Evolutionary conservation across 2,797 vertebrate genomes (phyloP), one percentile per base, ranked within the genome.

Genomic region (Danio kyathit): DNA sequence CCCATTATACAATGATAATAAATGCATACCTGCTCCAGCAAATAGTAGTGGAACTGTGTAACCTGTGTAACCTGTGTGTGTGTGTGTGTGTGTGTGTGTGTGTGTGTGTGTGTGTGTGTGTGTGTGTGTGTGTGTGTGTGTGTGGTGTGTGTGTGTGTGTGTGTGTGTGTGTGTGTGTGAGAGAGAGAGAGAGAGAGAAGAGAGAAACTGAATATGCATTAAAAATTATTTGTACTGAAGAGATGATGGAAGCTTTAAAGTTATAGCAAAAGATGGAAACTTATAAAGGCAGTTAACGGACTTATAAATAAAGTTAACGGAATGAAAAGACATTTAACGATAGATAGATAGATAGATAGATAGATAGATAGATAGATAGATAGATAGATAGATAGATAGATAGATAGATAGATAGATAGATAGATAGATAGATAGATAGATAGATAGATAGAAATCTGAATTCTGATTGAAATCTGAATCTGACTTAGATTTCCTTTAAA

Each of bases 1-100:
- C 38, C 57, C 72, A 74, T 74, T 74, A 74, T 57, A 49, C 72
- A 74, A 61, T 59, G 60, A 60, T 38, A 48, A 74, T 48, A 74
- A 74, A 49, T 19, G 29, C 21, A 48, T 74, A 57, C 43, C 56
- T 73, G 40, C 56, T 60, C 8, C 48, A 16, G 2, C 71, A 60
- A 74, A 74, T 38, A 48, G 19, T 46, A 74, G 12, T 74, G 56
- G 12, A 74, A 69, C 21, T 51, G 48, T 17, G 11, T 56, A 54
- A 74, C n/a, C n/a, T n/a, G n/a, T n/a, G n/a, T n/a, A n/a, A n/a
- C 14, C 72, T 49, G 44, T 49, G 56, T 61, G 43, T 49, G 46
- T 49, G 46, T 49, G 46, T 49, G 46, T 49, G 10, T 49, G 11
- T 44, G 43, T 44, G 2, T 44, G 43, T 21, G 10, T 21, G 56